A percentile compares a stretch with the other conserved stretches of the same genome.
Evolutionary conservation across 2,113 vertebrate genomes (phyloP).

Genomic region (Toxostoma redivivum): DNA sequence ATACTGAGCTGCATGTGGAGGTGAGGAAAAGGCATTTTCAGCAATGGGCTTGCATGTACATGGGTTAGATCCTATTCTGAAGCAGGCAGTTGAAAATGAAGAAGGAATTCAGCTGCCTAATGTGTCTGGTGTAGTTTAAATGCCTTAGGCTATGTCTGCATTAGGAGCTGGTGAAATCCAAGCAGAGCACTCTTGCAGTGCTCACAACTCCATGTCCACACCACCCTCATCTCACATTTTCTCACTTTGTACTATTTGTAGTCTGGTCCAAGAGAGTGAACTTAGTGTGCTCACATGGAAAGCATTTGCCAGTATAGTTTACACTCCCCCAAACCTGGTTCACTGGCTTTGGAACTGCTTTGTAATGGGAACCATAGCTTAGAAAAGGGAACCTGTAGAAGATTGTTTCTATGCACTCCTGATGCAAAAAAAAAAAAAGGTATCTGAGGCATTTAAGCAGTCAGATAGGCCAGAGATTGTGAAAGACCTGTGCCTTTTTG

Average conservation of each 20-base stretch:
- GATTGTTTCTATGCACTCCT: neutral
- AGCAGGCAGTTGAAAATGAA: neutral
- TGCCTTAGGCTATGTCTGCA: neutral
- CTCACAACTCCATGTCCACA: neutral
- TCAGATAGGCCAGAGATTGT: neutral
- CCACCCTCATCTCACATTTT: neutral
- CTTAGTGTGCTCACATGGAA: fast-evolving
- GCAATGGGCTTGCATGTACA: neutral
- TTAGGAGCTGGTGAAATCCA: neutral
- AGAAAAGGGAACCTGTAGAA: neutral
- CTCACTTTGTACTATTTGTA: neutral
- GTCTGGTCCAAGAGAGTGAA: neutral
- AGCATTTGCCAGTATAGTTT: neutral
- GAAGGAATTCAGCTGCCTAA: neutral
- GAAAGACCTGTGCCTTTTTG: neutral
- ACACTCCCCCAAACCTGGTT: fast-evolving
- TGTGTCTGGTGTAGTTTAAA: neutral
- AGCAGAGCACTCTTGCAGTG: neutral
- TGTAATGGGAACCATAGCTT: neutral
- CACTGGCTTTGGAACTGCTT: neutral
- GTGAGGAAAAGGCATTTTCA: neutral
- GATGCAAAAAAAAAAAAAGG: neutral
- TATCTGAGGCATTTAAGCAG: neutral
- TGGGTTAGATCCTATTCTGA: neutral
- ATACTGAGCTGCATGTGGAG: neutral